Percentiles rank a stretch among this genome's conserved stretches.
These are phyloP conservation scores for Equus przewalskii DNA, from an alignment of 2,113 vertebrate genomes.

Conservation along the genomic window DNA sequence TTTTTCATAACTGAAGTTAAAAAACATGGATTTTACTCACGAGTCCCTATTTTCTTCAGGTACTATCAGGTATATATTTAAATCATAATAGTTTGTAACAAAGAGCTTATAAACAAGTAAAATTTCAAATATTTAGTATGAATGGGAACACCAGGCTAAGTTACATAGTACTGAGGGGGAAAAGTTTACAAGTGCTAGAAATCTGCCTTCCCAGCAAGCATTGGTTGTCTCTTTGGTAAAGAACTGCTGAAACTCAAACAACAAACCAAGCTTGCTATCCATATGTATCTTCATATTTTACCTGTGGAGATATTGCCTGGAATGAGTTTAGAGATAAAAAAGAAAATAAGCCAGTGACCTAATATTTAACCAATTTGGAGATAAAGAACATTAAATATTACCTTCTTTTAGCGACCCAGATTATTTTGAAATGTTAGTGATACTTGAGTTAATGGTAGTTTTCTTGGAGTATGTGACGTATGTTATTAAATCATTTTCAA, in stretches of 20 bases:
- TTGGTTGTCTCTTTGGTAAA: constrained; percentile 10
- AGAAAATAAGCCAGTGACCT: background rate
- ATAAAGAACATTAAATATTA: background rate
- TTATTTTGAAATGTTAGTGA: constrained; percentile 36
- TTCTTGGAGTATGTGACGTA: background rate
- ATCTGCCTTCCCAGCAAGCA: background rate
- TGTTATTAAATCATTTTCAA: background rate
- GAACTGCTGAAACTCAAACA: background rate
- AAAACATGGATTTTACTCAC: constrained; percentile 19
- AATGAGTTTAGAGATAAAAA: constrained; percentile 17
- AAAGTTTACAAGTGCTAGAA: background rate
- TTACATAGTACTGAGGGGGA: background rate
- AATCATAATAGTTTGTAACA: constrained; percentile 4
- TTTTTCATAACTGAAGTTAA: constrained; percentile 38
- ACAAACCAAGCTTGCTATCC: background rate
- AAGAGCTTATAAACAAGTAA: background rate
- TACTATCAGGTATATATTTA: constrained; percentile 7
- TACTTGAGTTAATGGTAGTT: background rate
- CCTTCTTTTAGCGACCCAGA: constrained; percentile 22
- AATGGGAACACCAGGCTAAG: background rate
- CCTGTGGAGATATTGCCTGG: background rate
- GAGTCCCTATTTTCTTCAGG: constrained; percentile 11
- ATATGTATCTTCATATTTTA: background rate
- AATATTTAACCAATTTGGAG: background rate
- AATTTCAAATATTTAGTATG: background rate